These are phyloP conservation scores for fruit fly (Drosophila melanogaster) DNA, from an alignment of 1,140 invertebrate genomes.

Conservation along the genomic window DNA sequence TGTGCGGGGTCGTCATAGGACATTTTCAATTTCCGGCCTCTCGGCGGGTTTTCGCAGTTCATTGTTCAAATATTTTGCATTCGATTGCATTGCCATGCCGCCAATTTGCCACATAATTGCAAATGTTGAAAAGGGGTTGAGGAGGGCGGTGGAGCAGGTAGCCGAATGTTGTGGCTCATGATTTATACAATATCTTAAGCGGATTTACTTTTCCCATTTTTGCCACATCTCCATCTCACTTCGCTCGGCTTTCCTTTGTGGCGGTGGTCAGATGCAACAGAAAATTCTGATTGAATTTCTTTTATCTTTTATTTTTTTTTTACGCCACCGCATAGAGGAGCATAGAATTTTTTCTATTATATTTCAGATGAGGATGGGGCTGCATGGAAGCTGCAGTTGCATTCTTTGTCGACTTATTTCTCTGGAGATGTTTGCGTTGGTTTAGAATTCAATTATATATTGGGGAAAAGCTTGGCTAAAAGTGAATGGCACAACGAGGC, in stretches of 20 bases:
- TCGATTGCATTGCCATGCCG: slow-evolving; percentile 36
- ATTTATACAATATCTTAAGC: slow-evolving; percentile 62
- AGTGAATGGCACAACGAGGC: neutral
- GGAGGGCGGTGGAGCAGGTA: neutral
- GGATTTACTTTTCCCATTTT: slow-evolving; percentile 44
- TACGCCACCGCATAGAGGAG: slow-evolving; percentile 33
- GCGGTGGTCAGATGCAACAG: slow-evolving; percentile 46
- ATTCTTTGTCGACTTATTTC: slow-evolving; percentile 63
- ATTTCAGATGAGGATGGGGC: slow-evolving; percentile 22
- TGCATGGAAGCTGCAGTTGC: slow-evolving; percentile 23
- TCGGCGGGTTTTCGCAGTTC: slow-evolving; percentile 46
- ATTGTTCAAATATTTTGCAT: slow-evolving; percentile 60
- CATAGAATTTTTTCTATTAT: slow-evolving; percentile 61
- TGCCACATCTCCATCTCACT: slow-evolving; percentile 17
- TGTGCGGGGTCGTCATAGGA: slow-evolving; percentile 1
- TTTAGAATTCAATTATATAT: slow-evolving; percentile 79
- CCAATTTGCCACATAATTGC: slow-evolving; percentile 59
- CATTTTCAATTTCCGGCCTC: slow-evolving; percentile 65
- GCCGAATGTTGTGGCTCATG: slow-evolving; percentile 22
- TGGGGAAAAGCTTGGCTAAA: slow-evolving; percentile 32
- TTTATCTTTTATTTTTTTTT: slow-evolving; percentile 43
- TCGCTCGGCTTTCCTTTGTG: slow-evolving; percentile 26
- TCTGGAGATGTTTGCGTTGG: slow-evolving; percentile 70
- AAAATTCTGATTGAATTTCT: slow-evolving; percentile 75
- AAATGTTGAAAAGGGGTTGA: slow-evolving; percentile 18